Evolutionary conservation across 2,113 vertebrate species (phyloP).

Genomic region (Alligator sinensis): DNA sequence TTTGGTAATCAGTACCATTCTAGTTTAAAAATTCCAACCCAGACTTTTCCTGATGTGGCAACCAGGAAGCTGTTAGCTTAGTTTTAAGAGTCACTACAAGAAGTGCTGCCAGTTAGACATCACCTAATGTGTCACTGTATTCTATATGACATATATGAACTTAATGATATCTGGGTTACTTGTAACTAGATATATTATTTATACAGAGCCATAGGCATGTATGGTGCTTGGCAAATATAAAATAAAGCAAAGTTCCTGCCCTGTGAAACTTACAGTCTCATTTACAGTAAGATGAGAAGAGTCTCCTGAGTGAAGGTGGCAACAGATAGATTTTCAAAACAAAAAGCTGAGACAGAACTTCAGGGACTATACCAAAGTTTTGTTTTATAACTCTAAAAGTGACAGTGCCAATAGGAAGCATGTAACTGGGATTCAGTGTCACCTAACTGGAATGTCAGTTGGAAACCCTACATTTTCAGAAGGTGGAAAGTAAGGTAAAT

Average conservation of each 20-base stretch:
- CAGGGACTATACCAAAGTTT: not conserved
- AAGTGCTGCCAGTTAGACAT: not conserved
- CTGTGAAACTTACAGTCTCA: not conserved
- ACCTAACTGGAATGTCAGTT: not conserved
- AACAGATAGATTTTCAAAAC: not conserved
- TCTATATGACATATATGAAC: not conserved
- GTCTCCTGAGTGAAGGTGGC: not conserved
- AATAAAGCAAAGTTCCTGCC: not conserved
- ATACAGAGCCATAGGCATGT: fast-evolving
- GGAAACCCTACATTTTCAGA: not conserved
- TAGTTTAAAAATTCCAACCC: not conserved
- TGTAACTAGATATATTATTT: not conserved
- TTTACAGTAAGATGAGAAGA: not conserved
- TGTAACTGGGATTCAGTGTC: not conserved
- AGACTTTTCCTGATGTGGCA: not conserved
- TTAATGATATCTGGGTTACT: not conserved
- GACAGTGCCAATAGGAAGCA: not conserved
- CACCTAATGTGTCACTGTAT: not conserved
- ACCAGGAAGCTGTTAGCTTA: not conserved
- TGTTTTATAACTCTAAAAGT: not conserved
- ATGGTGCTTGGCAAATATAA: not conserved
- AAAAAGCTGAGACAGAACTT: not conserved
- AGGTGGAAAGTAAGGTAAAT: not conserved
- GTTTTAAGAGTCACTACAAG: not conserved
- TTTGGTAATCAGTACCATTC: not conserved